phyloP scores from a whole-genome alignment of 2,113 vertebrate species.

The Calonectris borealis region DNA sequence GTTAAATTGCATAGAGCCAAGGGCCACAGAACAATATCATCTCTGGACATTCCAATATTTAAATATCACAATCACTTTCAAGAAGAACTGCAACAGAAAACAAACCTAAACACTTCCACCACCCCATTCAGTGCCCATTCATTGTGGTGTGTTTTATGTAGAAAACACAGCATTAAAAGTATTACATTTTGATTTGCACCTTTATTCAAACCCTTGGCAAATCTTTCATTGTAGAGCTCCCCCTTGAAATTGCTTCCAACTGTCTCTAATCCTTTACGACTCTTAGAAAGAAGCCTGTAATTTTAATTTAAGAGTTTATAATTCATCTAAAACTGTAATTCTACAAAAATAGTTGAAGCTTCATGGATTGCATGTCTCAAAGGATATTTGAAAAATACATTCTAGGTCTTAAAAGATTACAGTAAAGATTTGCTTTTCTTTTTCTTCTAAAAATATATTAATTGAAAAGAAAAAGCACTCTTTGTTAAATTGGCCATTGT shows the following conservation, averaged over 20 bases:
- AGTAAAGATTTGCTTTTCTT: neutral
- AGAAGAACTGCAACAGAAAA: neutral
- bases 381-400: neutral
- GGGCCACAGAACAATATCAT: neutral
- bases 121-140: neutral
- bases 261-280: conserved; percentile 30
- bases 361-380: neutral
- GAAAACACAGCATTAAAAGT: neutral
- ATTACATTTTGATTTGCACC: neutral
- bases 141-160: neutral
- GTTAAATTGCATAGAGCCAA: neutral
- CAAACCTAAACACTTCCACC: neutral
- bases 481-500: neutral
- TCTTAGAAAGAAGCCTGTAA: conserved; percentile 8
- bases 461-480: neutral
- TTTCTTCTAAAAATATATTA: neutral
- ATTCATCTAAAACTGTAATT: conserved; percentile 41
- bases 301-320: conserved; percentile 48
- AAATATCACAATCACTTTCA: neutral
- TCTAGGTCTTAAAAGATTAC: neutral
- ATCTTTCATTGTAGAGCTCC: neutral
- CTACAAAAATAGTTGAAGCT: neutral
- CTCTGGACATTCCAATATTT: neutral
- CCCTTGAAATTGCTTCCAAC: conserved; percentile 37
- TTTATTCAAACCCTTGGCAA: conserved; percentile 28